These are phyloP conservation scores for Gerris lacustris DNA, from an alignment of 2,888 invertebrate genomes.

Conservation along the genomic window DNA sequence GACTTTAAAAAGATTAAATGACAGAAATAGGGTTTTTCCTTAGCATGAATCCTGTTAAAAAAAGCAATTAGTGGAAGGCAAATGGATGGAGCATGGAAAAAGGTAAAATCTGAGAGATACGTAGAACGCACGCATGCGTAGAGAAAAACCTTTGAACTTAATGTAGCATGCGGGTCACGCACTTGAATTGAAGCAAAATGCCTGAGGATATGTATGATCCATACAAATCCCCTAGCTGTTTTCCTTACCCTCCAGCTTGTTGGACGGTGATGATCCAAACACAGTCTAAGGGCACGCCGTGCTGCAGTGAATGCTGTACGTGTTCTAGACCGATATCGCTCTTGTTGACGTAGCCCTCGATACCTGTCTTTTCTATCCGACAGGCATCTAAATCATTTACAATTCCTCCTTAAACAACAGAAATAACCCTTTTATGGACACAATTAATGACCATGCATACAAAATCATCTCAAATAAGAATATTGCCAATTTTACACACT, in stretches of 20 bases:
- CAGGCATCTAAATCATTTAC: slow-evolving; percentile 39
- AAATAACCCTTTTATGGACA: neutral
- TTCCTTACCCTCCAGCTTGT: slow-evolving; percentile 49
- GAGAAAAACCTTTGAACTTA: no score
- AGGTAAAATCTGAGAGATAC: no score
- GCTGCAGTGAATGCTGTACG: slow-evolving; percentile 17
- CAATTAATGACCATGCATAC: no score
- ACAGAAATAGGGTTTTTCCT: no score
- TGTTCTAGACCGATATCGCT: slow-evolving; percentile 46
- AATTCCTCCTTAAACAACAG: neutral
- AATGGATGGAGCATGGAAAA: no score
- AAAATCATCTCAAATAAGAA: no score
- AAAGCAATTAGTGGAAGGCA: no score
- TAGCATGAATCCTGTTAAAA: no score
- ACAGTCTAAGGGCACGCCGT: slow-evolving; percentile 51
- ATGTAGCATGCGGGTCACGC: no score
- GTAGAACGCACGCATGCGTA: no score
- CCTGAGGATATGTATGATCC: neutral
- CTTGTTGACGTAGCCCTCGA: slow-evolving; percentile 35
- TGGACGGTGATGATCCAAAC: slow-evolving; percentile 58
- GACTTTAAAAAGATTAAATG: no score
- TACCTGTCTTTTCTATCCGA: slow-evolving; percentile 41
- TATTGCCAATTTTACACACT: no score
- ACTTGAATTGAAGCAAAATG: neutral
- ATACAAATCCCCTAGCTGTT: neutral